phyloP scores from a whole-genome alignment of 2,888 invertebrate species.

The Anoncus sp. region DNA sequence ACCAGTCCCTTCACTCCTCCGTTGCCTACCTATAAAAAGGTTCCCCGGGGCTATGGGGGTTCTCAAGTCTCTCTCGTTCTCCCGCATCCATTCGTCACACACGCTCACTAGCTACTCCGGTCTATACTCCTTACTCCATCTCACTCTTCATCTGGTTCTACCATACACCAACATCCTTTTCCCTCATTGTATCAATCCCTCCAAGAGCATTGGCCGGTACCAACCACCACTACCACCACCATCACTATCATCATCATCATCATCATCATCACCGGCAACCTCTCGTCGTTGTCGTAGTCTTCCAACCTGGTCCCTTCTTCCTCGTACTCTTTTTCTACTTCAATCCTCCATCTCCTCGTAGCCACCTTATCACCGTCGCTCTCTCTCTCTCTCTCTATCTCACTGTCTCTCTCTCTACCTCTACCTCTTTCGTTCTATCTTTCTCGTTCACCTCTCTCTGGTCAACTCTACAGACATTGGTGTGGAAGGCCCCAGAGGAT shows the following conservation, averaged over 20 bases:
- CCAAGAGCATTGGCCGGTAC: conserved; percentile 35
- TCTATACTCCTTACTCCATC: conserved; percentile 23
- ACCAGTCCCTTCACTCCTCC: conserved; percentile 35
- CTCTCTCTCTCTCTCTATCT: conserved; percentile 42
- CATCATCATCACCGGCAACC: conserved; percentile 9
- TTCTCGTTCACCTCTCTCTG: conserved; percentile 35
- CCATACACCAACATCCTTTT: conserved; percentile 21
- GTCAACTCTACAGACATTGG: background rate
- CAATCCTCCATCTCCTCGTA: conserved; percentile 45
- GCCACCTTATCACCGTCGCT: conserved; percentile 34
- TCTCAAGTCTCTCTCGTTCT: conserved; percentile 65
- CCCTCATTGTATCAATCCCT: conserved; percentile 29
- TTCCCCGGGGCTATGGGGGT: conserved; percentile 61
- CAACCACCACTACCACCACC: conserved; percentile 8
- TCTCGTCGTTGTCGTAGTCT: conserved; percentile 10
- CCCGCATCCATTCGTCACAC: conserved; percentile 66
- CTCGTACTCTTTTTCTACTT: background rate
- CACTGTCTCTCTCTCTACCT: conserved; percentile 52
- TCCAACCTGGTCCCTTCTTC: background rate
- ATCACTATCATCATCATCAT: conserved; percentile 21
- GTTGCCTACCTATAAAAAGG: conserved; percentile 49
- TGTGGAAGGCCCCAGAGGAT: conserved; percentile 9
- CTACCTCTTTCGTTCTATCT: conserved; percentile 45
- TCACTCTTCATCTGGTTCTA: conserved; percentile 35
- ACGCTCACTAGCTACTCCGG: conserved; percentile 57